A percentile compares a stretch with the other conserved stretches of the same genome.
These are phyloP conservation scores for Sander lucioperca DNA, from an alignment of 2,113 vertebrate species.

Conservation along the genomic window DNA sequence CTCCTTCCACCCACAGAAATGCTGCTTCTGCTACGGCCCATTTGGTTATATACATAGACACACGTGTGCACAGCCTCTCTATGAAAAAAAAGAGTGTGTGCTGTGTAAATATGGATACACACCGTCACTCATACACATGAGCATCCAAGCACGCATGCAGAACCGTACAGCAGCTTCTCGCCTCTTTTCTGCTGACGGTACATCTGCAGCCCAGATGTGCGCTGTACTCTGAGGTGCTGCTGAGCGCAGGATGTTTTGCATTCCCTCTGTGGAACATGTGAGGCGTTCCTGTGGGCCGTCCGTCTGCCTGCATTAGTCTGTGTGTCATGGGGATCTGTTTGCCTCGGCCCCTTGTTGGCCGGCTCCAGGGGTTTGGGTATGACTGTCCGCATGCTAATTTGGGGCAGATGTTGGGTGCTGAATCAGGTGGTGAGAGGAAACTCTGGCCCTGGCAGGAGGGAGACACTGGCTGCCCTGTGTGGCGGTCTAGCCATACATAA, in stretches of 20 bases:
- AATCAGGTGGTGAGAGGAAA: constrained; percentile 71
- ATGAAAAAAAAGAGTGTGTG: constrained; percentile 38
- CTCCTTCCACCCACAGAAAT: constrained; percentile 39
- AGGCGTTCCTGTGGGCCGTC: constrained; percentile 72
- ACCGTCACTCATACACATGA: constrained; percentile 30
- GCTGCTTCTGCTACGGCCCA: constrained; percentile 56
- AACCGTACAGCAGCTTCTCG: constrained; percentile 26
- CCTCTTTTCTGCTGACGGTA: constrained; percentile 36
- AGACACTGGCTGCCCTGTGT: constrained; percentile 58
- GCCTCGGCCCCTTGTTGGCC: constrained; percentile 61
- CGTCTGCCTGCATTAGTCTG: constrained; percentile 67
- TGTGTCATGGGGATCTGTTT: constrained; percentile 72
- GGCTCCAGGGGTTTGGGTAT: constrained; percentile 62
- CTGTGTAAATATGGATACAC: constrained; percentile 56
- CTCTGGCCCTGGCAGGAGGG: constrained; percentile 44
- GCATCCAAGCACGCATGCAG: constrained; percentile 44
- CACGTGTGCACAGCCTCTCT: constrained; percentile 46
- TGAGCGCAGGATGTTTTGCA: constrained; percentile 77
- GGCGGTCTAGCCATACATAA: constrained; percentile 28
- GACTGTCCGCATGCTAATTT: constrained; percentile 56
- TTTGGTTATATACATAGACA: constrained; percentile 67
- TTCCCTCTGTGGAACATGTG: constrained; percentile 73
- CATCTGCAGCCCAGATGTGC: constrained; percentile 79
- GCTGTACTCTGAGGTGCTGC: constrained; percentile 55
- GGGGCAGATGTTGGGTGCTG: constrained; percentile 70